phyloP scores from a whole-genome alignment of 2,888 invertebrate species.

The Agrotis exclamationis region DNA sequence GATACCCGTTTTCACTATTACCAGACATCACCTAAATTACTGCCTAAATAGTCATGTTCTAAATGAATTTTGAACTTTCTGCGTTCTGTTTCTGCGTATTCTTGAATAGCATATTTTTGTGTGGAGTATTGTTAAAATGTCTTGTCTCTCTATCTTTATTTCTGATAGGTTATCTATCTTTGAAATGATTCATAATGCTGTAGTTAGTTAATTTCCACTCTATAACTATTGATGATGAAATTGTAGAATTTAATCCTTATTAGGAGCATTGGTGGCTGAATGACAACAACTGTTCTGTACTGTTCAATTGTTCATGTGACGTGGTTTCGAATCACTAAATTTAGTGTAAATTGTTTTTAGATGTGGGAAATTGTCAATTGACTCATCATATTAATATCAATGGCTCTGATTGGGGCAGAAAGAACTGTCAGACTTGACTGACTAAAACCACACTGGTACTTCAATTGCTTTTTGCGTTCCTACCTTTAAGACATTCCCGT shows the following conservation, averaged over 20 bases:
- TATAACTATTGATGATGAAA: conserved; percentile 1
- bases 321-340: neutral
- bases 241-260: neutral
- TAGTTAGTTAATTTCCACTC: conserved; percentile 59
- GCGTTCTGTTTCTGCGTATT: neutral
- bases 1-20: neutral
- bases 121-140: conserved; percentile 11
- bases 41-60: neutral
- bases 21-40: neutral
- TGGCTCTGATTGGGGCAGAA: too few species aligned
- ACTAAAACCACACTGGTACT: too few species aligned
- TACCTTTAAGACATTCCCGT: too few species aligned
- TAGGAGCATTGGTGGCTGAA: neutral
- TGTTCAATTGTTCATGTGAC: too few species aligned
- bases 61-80: neutral
- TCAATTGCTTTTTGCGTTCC: too few species aligned
- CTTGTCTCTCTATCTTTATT: conserved; percentile 35
- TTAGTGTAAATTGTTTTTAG: too few species aligned
- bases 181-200: conserved; percentile 45
- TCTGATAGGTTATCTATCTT: conserved; percentile 58
- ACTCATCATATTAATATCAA: too few species aligned
- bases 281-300: neutral
- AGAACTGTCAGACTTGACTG: too few species aligned
- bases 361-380: too few species aligned
- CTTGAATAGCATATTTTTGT: neutral